Base-by-base conservation (phyloP, 2,797 vertebrate species). In the Podargus strigoides region DNA sequence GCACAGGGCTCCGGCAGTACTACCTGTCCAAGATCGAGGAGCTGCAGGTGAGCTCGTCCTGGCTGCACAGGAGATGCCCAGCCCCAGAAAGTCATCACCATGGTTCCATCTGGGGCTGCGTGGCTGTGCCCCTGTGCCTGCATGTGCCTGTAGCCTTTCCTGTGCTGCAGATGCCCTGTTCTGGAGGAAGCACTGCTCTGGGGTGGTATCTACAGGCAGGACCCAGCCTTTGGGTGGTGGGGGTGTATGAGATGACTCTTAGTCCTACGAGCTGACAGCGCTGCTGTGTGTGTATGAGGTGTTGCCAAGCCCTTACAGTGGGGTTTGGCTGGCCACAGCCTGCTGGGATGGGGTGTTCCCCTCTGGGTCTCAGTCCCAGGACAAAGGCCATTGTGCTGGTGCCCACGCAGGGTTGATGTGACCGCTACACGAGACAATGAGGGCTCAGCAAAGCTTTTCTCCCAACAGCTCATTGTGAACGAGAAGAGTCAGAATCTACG, bases 21-120 rank as follows among this genome's bases (percentile, higher is more conserved):
- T 99, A 99, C 89, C 97, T 99, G 86, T 99, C 99, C 42, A 99
- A 99, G 97, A 99, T 99, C 67, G 99, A 99, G 94, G 99, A 99
- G 94, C 97, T 99, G 52, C 99, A 99, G 98, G 99, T 99, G 95
- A 98, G 97, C 18, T 4, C 3, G 62, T 4, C 47, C 27, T 3
- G 6, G 47, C 60, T 7, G 12, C 0, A 0, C 7, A 4, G 36
- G 32, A 23, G 24, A 4, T 3, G 4, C 6, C 26, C 15, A 6
- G 30, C 46, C 24, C 28, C 39, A 17, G 32, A 28, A 5, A 0
- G 3, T 15, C 28, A 7, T 17, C 0, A 0, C 28, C 0, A 2
- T 10, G 26, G 6, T 37, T 59, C 19, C 4, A 9, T 7, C 2
- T 1, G 1, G 42, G 32, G 10, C 9, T 13, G 7, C 0, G 3